A percentile compares a stretch with the other conserved stretches of the same genome.
phyloP scores from a whole-genome alignment of 2,113 vertebrate genomes.

The Anser cygnoides region DNA sequence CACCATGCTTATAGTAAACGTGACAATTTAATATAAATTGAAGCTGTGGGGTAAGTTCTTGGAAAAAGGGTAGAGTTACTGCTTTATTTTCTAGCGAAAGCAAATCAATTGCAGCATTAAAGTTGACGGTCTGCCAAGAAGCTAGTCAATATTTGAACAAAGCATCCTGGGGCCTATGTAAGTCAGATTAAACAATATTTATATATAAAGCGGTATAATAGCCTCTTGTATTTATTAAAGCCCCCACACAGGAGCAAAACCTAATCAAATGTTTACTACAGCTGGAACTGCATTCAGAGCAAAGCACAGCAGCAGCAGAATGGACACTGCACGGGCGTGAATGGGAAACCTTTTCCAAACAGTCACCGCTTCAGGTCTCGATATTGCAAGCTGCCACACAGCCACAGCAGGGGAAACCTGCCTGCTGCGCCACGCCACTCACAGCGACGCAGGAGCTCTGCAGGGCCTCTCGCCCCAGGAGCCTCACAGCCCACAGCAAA shows the following conservation, averaged over 20 bases:
- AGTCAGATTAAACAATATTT: background rate
- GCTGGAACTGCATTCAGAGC: background rate
- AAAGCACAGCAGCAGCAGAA: background rate
- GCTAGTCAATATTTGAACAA: background rate
- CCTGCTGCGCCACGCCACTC: fast-evolving
- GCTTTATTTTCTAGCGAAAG: background rate
- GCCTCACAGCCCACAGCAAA: background rate
- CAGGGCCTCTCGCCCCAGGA: background rate
- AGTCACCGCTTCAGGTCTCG: background rate
- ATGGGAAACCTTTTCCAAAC: background rate
- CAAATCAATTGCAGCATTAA: background rate
- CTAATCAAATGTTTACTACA: background rate
- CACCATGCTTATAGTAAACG: background rate
- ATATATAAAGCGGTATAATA: background rate
- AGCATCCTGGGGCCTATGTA: background rate
- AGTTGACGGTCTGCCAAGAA: background rate
- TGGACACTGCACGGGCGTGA: fast-evolving
- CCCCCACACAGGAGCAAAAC: background rate
- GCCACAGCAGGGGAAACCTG: background rate
- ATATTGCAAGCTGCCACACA: background rate
- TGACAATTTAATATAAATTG: background rate
- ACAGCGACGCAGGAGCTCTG: background rate
- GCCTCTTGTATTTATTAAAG: background rate
- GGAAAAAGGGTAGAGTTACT: background rate
- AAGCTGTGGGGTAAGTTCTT: background rate